Base-by-base conservation (phyloP, 2,888 invertebrate species). In the Rhamphomyia laevipes region DNA sequence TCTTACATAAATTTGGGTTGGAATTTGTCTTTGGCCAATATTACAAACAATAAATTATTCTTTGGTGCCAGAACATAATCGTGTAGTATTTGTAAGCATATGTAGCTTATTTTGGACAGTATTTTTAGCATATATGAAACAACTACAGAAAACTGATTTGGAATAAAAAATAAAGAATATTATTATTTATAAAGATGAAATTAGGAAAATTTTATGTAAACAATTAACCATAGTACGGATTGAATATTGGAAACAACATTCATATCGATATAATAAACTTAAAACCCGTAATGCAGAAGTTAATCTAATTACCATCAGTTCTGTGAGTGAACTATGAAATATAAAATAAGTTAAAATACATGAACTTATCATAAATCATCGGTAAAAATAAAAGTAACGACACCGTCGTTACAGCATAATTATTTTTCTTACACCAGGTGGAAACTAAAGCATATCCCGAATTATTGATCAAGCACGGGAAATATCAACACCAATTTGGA, bases 381-480 rank as follows among this genome's bases (percentile, higher is more conserved):
- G n/a, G n/a, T n/a, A n/a, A n/a, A n/a, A n/a, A n/a, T n/a, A n/a
- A n/a, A n/a, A n/a, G n/a, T n/a, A n/a, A n/a, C n/a, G n/a, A n/a
- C n/a, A n/a, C n/a, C n/a, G n/a, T n/a, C n/a, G n/a, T n/a, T n/a
- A n/a, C n/a, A n/a, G n/a, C n/a, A n/a, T 12, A 35, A 4, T 16
- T 35, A 12, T 41, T 17, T 11, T 15, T n/a, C n/a, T n/a, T 50
- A 42, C 50, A 48, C 50, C 64, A 92, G 91, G 85, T 84, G 54
- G 81, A 83, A 63, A 92, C 90, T 1, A 77, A 81, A 45, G 91
- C 88, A 0, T 86, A 86, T 68, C 92, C 93, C 45, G 87, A 88
- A 64, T 72, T 86, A 74, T 82, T 58, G 83, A 86, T 56, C 82
- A 81, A 58, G 81, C 84, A 57, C 81, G 83, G 18, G 77, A 82